phyloP scores from a whole-genome alignment of 2,888 invertebrate genomes.

The Carabus problematicus region DNA sequence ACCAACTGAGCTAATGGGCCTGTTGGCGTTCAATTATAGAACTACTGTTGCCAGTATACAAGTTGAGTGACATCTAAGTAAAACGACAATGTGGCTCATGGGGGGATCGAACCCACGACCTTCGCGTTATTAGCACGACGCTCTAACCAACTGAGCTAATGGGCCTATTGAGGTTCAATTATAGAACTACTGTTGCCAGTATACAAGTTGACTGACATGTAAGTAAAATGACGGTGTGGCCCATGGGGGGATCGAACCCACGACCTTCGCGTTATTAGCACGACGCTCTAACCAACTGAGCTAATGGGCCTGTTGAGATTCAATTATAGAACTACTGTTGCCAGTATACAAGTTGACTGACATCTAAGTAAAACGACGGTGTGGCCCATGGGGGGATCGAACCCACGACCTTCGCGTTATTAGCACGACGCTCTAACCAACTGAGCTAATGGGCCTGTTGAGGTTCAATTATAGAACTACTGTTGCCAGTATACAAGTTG shows the following conservation, averaged over 20 bases:
- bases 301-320: constrained; percentile 80
- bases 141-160: constrained; percentile 80
- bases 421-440: constrained; percentile 80
- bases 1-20: constrained; percentile 80
- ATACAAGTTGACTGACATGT: no score
- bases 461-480: no score
- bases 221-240: no score
- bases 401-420: constrained; percentile 79
- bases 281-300: constrained; percentile 80
- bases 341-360: no score
- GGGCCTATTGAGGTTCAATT: constrained; percentile 59
- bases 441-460: constrained; percentile 80
- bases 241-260: constrained; percentile 78
- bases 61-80: no score
- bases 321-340: no score
- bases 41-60: no score
- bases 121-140: constrained; percentile 80
- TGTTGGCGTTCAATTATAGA: no score
- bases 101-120: constrained; percentile 78
- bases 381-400: constrained; percentile 78
- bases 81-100: constrained; percentile 64
- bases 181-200: no score
- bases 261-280: constrained; percentile 80
- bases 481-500: no score
- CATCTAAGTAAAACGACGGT: no score